phyloP scores from a whole-genome alignment of 1,140 invertebrate species.

The Drosophila tropicalis region DNA sequence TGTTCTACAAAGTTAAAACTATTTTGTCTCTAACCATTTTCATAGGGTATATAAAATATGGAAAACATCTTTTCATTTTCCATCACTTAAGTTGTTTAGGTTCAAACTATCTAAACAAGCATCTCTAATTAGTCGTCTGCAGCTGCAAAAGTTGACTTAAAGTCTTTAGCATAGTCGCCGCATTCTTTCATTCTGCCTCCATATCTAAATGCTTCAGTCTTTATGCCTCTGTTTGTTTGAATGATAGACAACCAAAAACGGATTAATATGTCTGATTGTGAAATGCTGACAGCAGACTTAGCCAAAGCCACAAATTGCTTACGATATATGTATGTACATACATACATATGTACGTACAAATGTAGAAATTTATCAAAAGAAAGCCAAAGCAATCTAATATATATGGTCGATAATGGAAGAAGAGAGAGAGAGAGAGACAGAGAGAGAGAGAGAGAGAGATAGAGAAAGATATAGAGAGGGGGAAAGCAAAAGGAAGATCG shows the following conservation, averaged over 20 bases:
- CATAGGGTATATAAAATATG: neutral
- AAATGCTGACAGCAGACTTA: conserved; percentile 45
- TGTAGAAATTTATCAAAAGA: conserved; percentile 29
- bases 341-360: conserved; percentile 32
- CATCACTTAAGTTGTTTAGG: conserved; percentile 4
- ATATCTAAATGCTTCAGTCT: neutral
- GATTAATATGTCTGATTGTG: conserved; percentile 49
- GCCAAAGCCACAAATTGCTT: conserved; percentile 51
- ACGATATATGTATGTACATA: conserved; percentile 7
- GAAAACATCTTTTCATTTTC: neutral
- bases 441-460: neutral
- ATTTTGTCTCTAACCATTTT: neutral
- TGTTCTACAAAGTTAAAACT: too few species aligned
- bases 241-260: conserved; percentile 49
- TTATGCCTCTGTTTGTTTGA: conserved; percentile 13
- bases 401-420: neutral
- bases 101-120: conserved; percentile 11
- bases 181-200: conserved; percentile 2
- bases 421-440: neutral
- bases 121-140: conserved; percentile 46
- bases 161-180: conserved; percentile 26
- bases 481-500: neutral
- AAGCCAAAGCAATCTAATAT: conserved; percentile 51
- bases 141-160: conserved; percentile 42
- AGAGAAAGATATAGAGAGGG: neutral